These are phyloP conservation scores for Heterochromis multidens DNA, from an alignment of 2,113 vertebrate genomes.

Conservation along the genomic window DNA sequence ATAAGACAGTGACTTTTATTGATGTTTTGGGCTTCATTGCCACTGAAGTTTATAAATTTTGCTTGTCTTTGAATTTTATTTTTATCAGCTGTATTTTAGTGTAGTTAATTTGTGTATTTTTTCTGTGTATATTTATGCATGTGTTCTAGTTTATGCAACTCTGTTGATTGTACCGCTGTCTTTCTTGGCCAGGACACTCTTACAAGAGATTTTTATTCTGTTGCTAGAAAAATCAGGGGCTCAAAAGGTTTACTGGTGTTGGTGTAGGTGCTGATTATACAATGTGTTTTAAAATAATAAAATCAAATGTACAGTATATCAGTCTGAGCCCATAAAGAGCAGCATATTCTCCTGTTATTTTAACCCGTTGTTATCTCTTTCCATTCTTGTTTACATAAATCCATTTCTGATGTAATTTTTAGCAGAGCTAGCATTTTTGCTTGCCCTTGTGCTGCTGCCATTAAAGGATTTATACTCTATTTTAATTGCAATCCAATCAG, in stretches of 20 bases:
- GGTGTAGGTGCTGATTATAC: background rate
- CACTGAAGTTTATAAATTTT: background rate
- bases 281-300: background rate
- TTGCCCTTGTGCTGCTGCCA: constrained; percentile 8
- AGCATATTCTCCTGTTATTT: background rate
- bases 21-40: background rate
- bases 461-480: constrained; percentile 36
- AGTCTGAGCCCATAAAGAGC: background rate
- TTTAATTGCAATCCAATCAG: constrained; percentile 57
- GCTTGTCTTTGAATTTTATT: background rate
- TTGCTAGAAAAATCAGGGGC: background rate
- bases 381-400: constrained; percentile 29
- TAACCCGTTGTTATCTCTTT: background rate
- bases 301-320: background rate
- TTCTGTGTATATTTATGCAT: background rate
- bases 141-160: background rate
- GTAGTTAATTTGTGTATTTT: background rate
- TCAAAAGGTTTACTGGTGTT: fast-evolving
- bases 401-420: constrained; percentile 4
- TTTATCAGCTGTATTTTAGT: background rate
- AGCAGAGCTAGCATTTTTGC: constrained; percentile 13
- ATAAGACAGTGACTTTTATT: background rate
- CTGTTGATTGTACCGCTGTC: background rate
- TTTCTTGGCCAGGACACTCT: background rate
- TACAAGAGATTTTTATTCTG: too few relatives aligned